These are phyloP conservation scores for Myotis pilosus DNA, from an alignment of 2,797 vertebrate genomes.

Conservation along the genomic window DNA sequence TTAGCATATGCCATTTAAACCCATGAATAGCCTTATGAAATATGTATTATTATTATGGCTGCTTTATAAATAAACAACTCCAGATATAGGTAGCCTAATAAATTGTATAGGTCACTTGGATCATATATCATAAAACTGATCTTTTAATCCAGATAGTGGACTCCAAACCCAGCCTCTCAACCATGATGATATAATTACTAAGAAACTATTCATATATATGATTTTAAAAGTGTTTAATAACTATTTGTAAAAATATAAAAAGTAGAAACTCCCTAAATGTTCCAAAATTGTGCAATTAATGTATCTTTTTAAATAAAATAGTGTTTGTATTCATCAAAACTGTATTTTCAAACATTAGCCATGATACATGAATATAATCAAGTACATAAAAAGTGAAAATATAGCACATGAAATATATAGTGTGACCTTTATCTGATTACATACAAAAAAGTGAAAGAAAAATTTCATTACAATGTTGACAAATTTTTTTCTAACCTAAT, in stretches of 20 bases:
- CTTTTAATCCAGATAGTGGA: background rate
- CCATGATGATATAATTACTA: background rate
- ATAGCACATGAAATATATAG: background rate
- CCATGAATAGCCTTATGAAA: background rate
- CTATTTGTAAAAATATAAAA: background rate
- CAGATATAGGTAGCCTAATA: background rate
- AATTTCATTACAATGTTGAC: background rate
- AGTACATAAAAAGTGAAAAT: background rate
- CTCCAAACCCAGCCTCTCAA: background rate
- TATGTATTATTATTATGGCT: background rate
- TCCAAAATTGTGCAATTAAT: background rate
- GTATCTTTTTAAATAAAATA: background rate
- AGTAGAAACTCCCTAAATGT: background rate
- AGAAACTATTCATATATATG: background rate
- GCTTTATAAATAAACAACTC: background rate
- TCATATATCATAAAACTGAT: background rate
- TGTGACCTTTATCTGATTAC: background rate
- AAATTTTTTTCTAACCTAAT: background rate
- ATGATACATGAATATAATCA: background rate
- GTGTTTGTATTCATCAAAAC: background rate
- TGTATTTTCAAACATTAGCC: background rate
- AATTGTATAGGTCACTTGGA: background rate
- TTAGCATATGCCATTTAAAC: background rate
- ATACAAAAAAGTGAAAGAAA: background rate
- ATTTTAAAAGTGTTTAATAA: background rate